Conservation (phyloP, 2,113 vertebrate species). For the Mungos mungo region DNA sequence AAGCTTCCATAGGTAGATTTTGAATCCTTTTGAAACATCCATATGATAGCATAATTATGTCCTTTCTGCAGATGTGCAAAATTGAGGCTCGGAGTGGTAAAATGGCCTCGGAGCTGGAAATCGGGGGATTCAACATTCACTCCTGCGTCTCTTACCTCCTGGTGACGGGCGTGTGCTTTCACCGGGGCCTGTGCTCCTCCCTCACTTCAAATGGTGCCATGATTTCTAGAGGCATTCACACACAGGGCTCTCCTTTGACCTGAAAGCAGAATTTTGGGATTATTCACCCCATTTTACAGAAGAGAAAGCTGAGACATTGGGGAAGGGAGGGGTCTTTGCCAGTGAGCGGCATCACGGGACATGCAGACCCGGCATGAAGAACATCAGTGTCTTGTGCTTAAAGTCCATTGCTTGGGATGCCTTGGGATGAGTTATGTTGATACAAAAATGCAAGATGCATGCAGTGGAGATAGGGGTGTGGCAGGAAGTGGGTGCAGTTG, state of each 20-base stretch:
- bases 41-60: background rate
- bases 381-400: rapidly evolving
- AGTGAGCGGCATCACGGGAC: background rate
- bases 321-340: background rate
- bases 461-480: background rate
- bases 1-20: background rate
- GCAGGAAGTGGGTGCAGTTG: background rate
- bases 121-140: background rate
- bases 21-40: background rate
- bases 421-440: background rate
- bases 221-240: background rate
- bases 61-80: background rate
- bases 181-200: rapidly evolving
- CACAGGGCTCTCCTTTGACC: background rate
- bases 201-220: background rate
- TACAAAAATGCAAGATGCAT: rapidly evolving
- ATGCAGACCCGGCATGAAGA: background rate
- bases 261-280: background rate
- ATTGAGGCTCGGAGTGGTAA: background rate
- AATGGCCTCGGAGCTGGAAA: background rate
- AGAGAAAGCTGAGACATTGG: background rate
- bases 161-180: background rate
- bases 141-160: background rate
- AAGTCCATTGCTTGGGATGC: background rate
- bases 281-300: background rate